Evolutionary conservation across 2,888 invertebrate genomes (phyloP).

Genomic region (Prosapia bicincta): DNA sequence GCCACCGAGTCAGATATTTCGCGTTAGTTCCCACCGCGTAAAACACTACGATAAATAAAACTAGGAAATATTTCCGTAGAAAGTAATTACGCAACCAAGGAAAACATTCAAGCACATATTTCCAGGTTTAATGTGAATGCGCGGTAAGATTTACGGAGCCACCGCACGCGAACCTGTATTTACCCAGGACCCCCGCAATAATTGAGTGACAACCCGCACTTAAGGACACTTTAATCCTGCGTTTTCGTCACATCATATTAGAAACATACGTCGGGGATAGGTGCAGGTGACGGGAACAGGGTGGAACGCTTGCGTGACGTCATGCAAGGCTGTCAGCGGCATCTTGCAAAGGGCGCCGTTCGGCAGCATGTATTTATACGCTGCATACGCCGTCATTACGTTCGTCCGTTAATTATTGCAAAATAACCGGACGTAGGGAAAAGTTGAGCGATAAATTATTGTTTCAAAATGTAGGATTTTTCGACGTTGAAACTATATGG

Average conservation of each 20-base stretch:
- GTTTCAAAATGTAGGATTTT: too few relatives aligned
- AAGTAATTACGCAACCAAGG: neutral
- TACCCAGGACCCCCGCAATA: slow-evolving; percentile 6
- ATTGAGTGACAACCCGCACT: slow-evolving; percentile 31
- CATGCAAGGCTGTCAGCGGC: neutral
- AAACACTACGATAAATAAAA: too few relatives aligned
- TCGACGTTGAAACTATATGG: too few relatives aligned
- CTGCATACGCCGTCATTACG: too few relatives aligned
- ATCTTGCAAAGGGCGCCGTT: neutral
- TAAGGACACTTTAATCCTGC: slow-evolving; percentile 17
- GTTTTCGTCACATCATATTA: slow-evolving; percentile 18
- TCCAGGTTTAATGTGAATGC: neutral
- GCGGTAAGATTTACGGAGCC: neutral
- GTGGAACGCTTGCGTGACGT: neutral
- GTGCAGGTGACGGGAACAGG: neutral
- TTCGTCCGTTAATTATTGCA: too few relatives aligned
- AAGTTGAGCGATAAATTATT: too few relatives aligned
- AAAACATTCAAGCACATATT: neutral
- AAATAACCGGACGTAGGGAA: too few relatives aligned
- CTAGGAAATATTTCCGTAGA: too few relatives aligned
- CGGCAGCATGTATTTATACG: neutral
- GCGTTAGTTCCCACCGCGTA: too few relatives aligned
- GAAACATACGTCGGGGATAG: neutral
- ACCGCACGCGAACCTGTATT: neutral
- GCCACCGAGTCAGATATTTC: too few relatives aligned